Percentiles rank a stretch among this genome's conserved stretches.
Conservation (phyloP, 2,797 vertebrate species). For the Falco concolor region DNA sequence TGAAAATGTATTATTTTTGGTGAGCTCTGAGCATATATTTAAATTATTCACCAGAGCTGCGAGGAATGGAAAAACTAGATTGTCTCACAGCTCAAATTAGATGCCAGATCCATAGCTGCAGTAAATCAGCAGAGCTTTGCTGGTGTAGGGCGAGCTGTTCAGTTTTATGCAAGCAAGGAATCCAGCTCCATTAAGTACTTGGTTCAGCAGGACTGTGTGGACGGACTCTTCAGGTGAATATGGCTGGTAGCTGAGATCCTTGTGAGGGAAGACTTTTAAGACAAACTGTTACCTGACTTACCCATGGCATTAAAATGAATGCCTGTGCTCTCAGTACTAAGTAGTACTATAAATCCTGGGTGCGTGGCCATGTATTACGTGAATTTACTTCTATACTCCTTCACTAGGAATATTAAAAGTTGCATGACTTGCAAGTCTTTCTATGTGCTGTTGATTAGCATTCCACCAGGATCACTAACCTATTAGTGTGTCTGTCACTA, state of each 20-base stretch:
- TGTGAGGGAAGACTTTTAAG: background rate
- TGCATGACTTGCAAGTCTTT: constrained; percentile 22
- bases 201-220: background rate
- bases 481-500: constrained; percentile 39
- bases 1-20: constrained; percentile 27
- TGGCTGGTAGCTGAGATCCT: background rate
- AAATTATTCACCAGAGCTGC: constrained; percentile 37
- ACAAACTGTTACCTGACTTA: background rate
- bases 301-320: background rate
- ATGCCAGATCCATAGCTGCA: constrained; percentile 28
- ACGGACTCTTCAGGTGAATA: background rate
- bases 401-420: background rate
- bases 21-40: background rate
- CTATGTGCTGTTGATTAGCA: constrained; percentile 56
- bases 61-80: constrained; percentile 31
- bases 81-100: background rate
- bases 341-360: background rate
- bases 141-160: background rate
- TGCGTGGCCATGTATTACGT: background rate
- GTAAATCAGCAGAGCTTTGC: background rate
- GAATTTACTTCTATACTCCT: background rate
- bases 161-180: background rate
- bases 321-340: background rate
- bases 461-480: constrained; percentile 59
- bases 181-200: background rate